Base-by-base conservation (phyloP, 2,888 invertebrate genomes). In the Seira sanloemensis region DNA sequence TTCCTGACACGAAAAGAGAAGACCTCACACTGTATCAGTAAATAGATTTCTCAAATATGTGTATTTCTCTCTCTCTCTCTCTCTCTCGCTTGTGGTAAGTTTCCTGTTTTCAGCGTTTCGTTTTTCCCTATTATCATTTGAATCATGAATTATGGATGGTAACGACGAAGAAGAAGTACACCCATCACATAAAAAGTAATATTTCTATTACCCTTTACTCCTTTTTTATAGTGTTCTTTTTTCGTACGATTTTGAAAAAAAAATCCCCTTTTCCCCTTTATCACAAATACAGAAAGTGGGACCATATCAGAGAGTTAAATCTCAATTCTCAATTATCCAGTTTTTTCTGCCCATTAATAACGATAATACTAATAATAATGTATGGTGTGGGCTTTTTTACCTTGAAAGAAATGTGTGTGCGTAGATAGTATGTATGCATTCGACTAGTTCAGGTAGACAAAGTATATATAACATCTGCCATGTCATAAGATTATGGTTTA, bases 401-500 rank as follows among this genome's bases (percentile, higher is more conserved):
- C n/a, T n/a, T n/a, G n/a, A n/a, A n/a, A n/a, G n/a, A n/a, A n/a
- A n/a, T n/a, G n/a, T n/a, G n/a, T n/a, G n/a, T n/a, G n/a, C n/a
- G n/a, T n/a, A n/a, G n/a, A n/a, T n/a, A n/a, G n/a, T n/a, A n/a
- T n/a, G n/a, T n/a, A n/a, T n/a, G n/a, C n/a, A n/a, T n/a, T n/a
- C n/a, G n/a, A n/a, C n/a, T n/a, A n/a, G n/a, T n/a, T n/a, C n/a
- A n/a, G n/a, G n/a, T n/a, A n/a, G n/a, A n/a, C n/a, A n/a, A n/a
- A n/a, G n/a, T n/a, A n/a, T n/a, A 54, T 18, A 77, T 83, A 83
- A 83, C 82, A 83, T 83, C 82, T 83, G 82, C 82, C 77, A 73
- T 72, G 82, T 78, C 73, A 24, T 69, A 74, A 66, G 21, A 67
- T 71, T 65, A 75, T 76, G 54, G 62, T 78, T 72, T 26, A 83